Percentiles rank a stretch among this genome's conserved stretches.
These are phyloP conservation scores for Vultur gryphus DNA, from an alignment of 2,797 vertebrate genomes.

Conservation along the genomic window DNA sequence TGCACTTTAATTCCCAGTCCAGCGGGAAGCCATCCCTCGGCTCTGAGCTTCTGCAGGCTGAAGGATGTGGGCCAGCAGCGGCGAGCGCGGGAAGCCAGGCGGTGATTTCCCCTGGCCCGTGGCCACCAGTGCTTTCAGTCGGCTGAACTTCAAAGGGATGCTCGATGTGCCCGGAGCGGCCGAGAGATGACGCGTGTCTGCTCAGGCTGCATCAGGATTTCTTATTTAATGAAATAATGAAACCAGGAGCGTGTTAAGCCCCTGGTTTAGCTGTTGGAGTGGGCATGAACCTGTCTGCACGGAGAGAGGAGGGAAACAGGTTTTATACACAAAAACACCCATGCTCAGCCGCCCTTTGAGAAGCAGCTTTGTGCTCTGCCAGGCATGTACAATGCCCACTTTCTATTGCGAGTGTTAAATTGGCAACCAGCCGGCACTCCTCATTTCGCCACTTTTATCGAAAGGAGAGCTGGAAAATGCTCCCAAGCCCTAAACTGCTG, in stretches of 20 bases:
- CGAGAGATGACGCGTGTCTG: slow-evolving; percentile 2
- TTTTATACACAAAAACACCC: slow-evolving; percentile 15
- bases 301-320: not conserved
- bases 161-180: not conserved
- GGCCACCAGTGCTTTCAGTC: not conserved
- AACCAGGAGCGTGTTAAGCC: not conserved
- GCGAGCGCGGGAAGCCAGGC: not conserved
- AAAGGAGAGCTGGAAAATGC: slow-evolving; percentile 7
- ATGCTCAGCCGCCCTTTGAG: slow-evolving; percentile 7
- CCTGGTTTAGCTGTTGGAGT: not conserved
- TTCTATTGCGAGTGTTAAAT: not conserved
- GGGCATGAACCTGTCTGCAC: not conserved
- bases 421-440: not conserved
- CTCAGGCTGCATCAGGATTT: not conserved
- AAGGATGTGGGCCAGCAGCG: not conserved
- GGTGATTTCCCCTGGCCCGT: not conserved
- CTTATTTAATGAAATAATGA: not conserved
- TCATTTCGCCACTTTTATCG: not conserved
- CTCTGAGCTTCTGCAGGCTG: not conserved
- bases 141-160: slow-evolving; percentile 25
- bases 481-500: slow-evolving; percentile 22
- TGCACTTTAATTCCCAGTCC: not conserved
- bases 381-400: slow-evolving; percentile 9
- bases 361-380: slow-evolving; percentile 47
- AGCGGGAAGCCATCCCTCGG: not conserved